Evolutionary conservation across 2,888 invertebrate genomes (phyloP).

Genomic region (Dolichopus griseipennis): DNA sequence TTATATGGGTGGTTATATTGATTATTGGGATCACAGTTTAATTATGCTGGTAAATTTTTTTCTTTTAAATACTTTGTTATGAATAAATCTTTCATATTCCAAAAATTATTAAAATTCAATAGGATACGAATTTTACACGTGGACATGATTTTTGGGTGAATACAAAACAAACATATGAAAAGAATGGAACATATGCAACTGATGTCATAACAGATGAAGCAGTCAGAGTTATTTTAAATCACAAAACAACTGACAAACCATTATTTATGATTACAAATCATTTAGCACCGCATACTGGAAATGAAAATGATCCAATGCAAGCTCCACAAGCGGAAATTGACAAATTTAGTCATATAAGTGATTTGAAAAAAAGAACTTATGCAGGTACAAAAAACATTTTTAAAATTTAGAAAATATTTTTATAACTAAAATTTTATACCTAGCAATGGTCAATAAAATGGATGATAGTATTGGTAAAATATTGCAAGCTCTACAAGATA

Average conservation of each 20-base stretch:
- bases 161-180: conserved; percentile 45
- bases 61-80: conserved; percentile 18
- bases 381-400: conserved; percentile 48
- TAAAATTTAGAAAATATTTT: background rate
- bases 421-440: conserved; percentile 27
- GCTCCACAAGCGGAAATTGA: conserved; percentile 62
- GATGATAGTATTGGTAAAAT: conserved; percentile 78
- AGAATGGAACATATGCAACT: conserved; percentile 56
- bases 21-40: conserved; percentile 64
- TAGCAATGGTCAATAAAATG: conserved; percentile 75
- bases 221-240: conserved; percentile 50
- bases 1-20: conserved; percentile 72
- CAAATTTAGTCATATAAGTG: conserved; percentile 57
- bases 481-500: conserved; percentile 55
- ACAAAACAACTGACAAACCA: conserved; percentile 49
- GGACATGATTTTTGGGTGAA: conserved; percentile 50
- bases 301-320: conserved; percentile 58
- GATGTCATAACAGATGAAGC: conserved; percentile 61
- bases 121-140: conserved; percentile 18
- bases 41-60: conserved; percentile 36
- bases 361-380: conserved; percentile 56
- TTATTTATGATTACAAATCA: conserved; percentile 73
- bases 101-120: conserved; percentile 9
- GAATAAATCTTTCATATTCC: no score
- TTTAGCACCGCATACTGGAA: conserved; percentile 69